Conservation (phyloP, 1,140 invertebrate species). For the Dinothrombium tinctorium region DNA sequence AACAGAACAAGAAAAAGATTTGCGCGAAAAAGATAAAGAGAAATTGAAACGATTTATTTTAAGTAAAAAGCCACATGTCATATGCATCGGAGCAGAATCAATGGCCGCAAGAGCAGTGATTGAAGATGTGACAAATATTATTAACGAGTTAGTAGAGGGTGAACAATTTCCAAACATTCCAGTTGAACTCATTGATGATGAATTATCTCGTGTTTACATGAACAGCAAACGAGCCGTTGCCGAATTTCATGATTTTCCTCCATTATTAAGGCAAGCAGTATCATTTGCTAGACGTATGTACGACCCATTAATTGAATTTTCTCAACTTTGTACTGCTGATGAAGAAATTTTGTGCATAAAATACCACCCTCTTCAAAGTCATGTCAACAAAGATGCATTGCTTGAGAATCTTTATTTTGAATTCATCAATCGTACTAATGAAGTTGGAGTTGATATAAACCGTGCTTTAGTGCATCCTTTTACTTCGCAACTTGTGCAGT, state of each 20-base stretch:
- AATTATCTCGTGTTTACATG: slow-evolving; percentile 66
- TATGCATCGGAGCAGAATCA: slow-evolving; percentile 66
- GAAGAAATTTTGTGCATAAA: slow-evolving; percentile 85
- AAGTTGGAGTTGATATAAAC: slow-evolving; percentile 97
- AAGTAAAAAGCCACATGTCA: slow-evolving; percentile 74
- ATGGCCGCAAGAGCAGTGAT: slow-evolving; percentile 59
- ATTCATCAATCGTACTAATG: slow-evolving; percentile 78
- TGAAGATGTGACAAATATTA: slow-evolving; percentile 53
- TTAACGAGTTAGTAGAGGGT: slow-evolving; percentile 44
- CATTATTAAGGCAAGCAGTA: slow-evolving; percentile 61
- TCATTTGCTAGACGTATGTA: slow-evolving; percentile 73
- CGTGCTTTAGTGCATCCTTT: slow-evolving; percentile 63
- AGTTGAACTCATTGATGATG: slow-evolving; percentile 78
- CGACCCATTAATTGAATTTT: slow-evolving; percentile 87
- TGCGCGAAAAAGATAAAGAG: slow-evolving; percentile 48
- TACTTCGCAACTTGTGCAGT: slow-evolving; percentile 75
- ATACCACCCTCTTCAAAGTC: slow-evolving; percentile 67
- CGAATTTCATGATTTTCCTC: slow-evolving; percentile 78
- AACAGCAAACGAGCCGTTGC: slow-evolving; percentile 62
- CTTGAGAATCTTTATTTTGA: slow-evolving; percentile 61
- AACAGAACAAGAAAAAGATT: slow-evolving; percentile 10
- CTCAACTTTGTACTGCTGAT: slow-evolving; percentile 76
- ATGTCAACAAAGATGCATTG: slow-evolving; percentile 58
- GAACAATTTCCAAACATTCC: slow-evolving; percentile 66
- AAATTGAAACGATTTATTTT: slow-evolving; percentile 62